Evolutionary conservation across 2,797 vertebrate genomes (phyloP).

Genomic region (Chrysocyon brachyurus): DNA sequence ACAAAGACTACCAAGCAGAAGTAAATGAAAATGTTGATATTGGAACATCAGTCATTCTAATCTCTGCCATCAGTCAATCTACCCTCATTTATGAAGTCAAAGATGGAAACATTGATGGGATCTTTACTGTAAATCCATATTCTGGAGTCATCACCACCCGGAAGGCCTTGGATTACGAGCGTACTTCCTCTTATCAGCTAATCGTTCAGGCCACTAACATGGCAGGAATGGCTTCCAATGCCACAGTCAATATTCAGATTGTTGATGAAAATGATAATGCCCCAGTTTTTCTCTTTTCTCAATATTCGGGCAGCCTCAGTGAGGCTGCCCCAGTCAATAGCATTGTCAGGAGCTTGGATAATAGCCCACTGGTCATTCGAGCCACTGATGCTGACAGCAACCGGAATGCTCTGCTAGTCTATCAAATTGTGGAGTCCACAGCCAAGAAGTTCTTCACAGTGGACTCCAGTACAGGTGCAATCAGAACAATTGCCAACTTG

Average conservation of each 20-base stretch:
- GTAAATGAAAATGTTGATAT: constrained; percentile 93
- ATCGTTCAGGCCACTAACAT: constrained; percentile 96
- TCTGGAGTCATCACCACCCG: constrained; percentile 96
- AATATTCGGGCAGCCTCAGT: constrained; percentile 95
- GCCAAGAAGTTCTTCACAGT: constrained; percentile 97
- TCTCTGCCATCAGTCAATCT: constrained; percentile 96
- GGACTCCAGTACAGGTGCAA: constrained; percentile 97
- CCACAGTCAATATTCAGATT: constrained; percentile 93
- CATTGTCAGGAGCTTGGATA: constrained; percentile 91
- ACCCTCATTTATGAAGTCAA: constrained; percentile 96
- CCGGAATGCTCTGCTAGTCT: constrained; percentile 96
- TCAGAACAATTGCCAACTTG: constrained; percentile 95
- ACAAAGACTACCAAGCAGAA: constrained; percentile 96
- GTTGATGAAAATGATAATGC: constrained; percentile 97
- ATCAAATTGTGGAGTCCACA: constrained; percentile 97
- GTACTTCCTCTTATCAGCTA: constrained; percentile 91
- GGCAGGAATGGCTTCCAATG: constrained; percentile 97
- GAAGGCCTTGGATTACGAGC: constrained; percentile 94
- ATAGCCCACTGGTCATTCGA: constrained; percentile 95
- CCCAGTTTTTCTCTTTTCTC: constrained; percentile 94
- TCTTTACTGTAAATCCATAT: constrained; percentile 96
- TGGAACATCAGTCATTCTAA: constrained; percentile 94
- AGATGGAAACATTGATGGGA: constrained; percentile 91
- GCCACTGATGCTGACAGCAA: constrained; percentile 96
- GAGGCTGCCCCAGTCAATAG: constrained; percentile 96